These are phyloP conservation scores for Bradypodion pumilum DNA, from an alignment of 2,797 vertebrate species.

Conservation along the genomic window DNA sequence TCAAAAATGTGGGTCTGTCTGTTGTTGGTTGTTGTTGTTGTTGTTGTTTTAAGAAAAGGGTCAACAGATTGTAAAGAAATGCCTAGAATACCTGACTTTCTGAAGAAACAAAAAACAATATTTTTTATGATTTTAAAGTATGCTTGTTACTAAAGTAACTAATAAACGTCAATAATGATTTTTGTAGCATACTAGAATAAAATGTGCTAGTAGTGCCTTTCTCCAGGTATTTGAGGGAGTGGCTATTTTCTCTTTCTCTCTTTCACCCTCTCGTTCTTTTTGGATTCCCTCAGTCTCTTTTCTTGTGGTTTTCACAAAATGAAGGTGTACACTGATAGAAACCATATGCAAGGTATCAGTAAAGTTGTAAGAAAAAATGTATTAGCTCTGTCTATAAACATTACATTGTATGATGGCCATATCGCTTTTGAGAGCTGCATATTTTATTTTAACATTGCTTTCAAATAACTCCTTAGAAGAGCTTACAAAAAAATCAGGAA, in stretches of 20 bases:
- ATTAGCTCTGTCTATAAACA: neutral
- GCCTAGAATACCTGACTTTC: conserved; percentile 78
- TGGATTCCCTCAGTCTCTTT: neutral
- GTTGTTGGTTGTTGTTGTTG: neutral
- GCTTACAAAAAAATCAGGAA: too few relatives aligned
- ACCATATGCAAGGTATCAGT: neutral
- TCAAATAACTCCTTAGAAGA: too few relatives aligned
- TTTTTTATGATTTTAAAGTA: conserved; percentile 80
- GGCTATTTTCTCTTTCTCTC: conserved; percentile 15
- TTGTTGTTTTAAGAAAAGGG: conserved; percentile 50
- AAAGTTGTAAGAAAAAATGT: neutral
- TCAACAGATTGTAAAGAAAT: conserved; percentile 78
- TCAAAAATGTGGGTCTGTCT: conserved; percentile 66
- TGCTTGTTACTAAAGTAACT: conserved; percentile 68
- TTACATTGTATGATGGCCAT: neutral
- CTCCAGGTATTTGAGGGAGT: conserved; percentile 35
- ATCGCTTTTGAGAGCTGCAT: too few relatives aligned
- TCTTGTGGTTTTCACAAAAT: neutral
- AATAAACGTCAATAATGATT: conserved; percentile 68
- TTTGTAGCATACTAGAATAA: conserved; percentile 75
- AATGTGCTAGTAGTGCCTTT: conserved; percentile 65
- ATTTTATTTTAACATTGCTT: too few relatives aligned
- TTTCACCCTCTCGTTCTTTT: conserved; percentile 8
- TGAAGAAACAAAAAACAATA: conserved; percentile 76
- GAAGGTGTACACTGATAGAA: neutral